Evolutionary conservation across 2,888 invertebrate genomes (phyloP).

Genomic region (Lepidonotus clava): DNA sequence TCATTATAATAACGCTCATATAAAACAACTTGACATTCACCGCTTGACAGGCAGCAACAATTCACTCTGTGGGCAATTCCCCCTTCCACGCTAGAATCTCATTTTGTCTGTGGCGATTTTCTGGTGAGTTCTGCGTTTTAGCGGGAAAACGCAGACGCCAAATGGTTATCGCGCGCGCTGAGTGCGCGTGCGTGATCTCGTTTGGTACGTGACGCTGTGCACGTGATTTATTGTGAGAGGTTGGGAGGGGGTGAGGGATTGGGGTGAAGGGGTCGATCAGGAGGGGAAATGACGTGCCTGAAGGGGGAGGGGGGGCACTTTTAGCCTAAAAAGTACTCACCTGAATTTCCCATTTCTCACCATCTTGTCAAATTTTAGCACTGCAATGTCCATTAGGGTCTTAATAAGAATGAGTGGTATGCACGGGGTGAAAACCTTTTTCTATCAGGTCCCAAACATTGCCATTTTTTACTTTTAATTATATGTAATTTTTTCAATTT

Average conservation of each 20-base stretch:
- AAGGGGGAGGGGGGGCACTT: neutral
- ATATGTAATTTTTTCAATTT: too few species aligned
- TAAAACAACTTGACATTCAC: too few species aligned
- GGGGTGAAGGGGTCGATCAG: neutral
- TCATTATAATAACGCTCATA: too few species aligned
- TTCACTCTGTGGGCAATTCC: too few species aligned
- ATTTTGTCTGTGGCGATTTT: too few species aligned
- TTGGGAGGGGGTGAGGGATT: neutral
- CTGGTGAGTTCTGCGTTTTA: neutral
- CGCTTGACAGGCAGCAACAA: too few species aligned
- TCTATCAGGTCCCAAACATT: too few species aligned
- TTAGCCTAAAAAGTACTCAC: neutral
- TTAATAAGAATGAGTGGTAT: too few species aligned
- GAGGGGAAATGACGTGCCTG: neutral
- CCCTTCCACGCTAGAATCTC: too few species aligned
- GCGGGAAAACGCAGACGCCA: neutral
- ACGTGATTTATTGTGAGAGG: constrained; percentile 42
- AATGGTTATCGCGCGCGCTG: constrained; percentile 28
- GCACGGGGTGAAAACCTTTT: too few species aligned
- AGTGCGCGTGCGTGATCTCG: constrained; percentile 49
- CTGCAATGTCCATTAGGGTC: too few species aligned
- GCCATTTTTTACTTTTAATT: too few species aligned
- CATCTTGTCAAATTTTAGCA: neutral
- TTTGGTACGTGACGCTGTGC: constrained; percentile 30
- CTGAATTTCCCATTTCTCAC: neutral